Conservation (phyloP, 2,113 vertebrate genomes). For the Corythoichthys intestinalis region DNA sequence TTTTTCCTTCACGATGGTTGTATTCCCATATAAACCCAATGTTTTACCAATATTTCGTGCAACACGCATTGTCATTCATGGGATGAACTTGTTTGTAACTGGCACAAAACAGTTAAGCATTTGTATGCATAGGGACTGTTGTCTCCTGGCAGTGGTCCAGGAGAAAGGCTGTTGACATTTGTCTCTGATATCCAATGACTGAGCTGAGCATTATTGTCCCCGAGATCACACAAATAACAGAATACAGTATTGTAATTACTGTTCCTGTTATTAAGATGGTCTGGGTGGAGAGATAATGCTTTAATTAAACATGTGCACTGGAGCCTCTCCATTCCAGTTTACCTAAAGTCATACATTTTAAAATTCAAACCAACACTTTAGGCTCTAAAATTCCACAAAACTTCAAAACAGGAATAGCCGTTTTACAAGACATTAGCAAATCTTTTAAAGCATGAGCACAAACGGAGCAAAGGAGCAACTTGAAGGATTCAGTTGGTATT, state of each 20-base stretch:
- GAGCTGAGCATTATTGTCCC: constrained; percentile 8
- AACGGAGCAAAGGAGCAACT: not conserved
- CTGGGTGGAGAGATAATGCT: constrained; percentile 2
- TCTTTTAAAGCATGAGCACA: not conserved
- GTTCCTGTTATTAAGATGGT: not conserved
- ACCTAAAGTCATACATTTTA: not conserved
- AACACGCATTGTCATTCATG: constrained; percentile 12
- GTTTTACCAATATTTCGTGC: not conserved
- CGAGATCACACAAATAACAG: constrained; percentile 15
- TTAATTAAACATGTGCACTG: constrained; percentile 7
- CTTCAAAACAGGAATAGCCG: not conserved
- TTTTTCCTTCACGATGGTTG: not conserved
- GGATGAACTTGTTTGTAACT: constrained; percentile 17
- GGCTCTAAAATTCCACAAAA: not conserved
- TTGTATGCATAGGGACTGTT: constrained; percentile 16
- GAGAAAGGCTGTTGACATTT: constrained; percentile 15
- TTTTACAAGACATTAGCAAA: not conserved
- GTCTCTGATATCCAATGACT: constrained; percentile 16
- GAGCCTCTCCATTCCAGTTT: not conserved
- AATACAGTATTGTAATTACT: constrained; percentile 2
- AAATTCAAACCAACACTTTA: not conserved
- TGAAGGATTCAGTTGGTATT: not conserved
- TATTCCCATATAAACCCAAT: not conserved
- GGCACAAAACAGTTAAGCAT: constrained; percentile 5
- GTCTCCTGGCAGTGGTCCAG: constrained; percentile 15